Evolutionary conservation across 1,140 invertebrate species (phyloP), one percentile per base, ranked within the genome.

Genomic region (Eufriesea mexicana): DNA sequence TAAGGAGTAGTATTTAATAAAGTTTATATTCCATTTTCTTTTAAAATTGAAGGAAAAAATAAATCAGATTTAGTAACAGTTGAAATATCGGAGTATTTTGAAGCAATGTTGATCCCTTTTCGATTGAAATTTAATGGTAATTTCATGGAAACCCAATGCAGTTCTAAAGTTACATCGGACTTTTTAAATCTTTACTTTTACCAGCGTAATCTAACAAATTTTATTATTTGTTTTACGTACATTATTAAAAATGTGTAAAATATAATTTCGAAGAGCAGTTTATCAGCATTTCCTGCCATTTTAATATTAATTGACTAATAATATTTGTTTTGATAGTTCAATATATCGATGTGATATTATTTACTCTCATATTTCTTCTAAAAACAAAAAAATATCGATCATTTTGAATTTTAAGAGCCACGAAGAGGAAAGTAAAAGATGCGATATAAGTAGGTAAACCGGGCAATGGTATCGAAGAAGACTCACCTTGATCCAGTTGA

Each of bases 401-500:
- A 25, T 5, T 70, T 45, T 14, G n/a, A 47, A 49, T 47, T 4
- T 1, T 25, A 23, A 47, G 2, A 25, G 8, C 2, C 7, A 2
- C 25, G 35, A 45, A 16, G 8, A 59, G 35, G 9, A 45, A 42
- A 18, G 35, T 25, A 12, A 57, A 73, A 45, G 35, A 16, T 4
- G 5, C 12, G 23, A 73, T 45, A 76, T 62, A 82, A 76, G 79
- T 75, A 80, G 78, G 59, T 80, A 80, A 80, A 72, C 59, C 70
- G 78, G 78, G 57, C 35, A 80, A 61, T 73, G 57, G 71, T 75
- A 76, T 66, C 68, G 28, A 64, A 45, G 72, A 67, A 49, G 62
- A 90, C 91, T 93, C 73, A 94, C 93, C 82, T 80, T 89, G 68
- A 93, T 87, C 90, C 90, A 93, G 83, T 92, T 93, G 62, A 93